These are phyloP conservation scores for Carassius gibelio DNA, from an alignment of 2,113 vertebrate genomes.

Conservation along the genomic window DNA sequence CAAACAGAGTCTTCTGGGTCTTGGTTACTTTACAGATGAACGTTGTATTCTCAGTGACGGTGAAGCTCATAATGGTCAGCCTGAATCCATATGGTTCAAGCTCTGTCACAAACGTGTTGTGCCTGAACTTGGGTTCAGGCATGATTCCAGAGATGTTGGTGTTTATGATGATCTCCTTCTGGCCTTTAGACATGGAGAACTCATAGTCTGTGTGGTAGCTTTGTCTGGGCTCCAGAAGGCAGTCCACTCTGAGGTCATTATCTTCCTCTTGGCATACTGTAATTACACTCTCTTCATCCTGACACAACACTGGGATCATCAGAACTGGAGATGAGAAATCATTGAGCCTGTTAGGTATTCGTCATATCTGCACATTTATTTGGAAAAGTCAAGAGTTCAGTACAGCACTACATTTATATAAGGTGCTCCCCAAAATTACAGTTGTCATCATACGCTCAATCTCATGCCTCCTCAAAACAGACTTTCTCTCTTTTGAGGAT, in stretches of 20 bases:
- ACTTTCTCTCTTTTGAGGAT: too few relatives aligned
- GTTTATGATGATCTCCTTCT: constrained; percentile 69
- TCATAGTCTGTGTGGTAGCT: constrained; percentile 68
- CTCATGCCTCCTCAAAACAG: too few relatives aligned
- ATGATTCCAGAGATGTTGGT: constrained; percentile 73
- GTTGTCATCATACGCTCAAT: too few relatives aligned
- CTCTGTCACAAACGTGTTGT: constrained; percentile 64
- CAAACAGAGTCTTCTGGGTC: constrained; percentile 42
- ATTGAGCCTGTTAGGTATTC: not conserved
- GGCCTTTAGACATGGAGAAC: constrained; percentile 73
- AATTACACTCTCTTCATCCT: constrained; percentile 54
- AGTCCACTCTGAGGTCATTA: constrained; percentile 74
- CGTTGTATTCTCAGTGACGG: constrained; percentile 69
- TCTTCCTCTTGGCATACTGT: constrained; percentile 73
- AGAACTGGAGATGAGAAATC: constrained; percentile 59
- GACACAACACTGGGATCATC: constrained; percentile 63
- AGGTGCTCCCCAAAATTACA: not conserved
- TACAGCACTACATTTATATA: not conserved
- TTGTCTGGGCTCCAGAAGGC: constrained; percentile 58
- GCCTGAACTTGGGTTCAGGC: constrained; percentile 58
- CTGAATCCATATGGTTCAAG: constrained; percentile 67
- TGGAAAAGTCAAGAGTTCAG: not conserved
- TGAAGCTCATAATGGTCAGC: constrained; percentile 65
- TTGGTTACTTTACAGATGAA: constrained; percentile 73
- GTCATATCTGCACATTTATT: not conserved